A percentile compares a stretch with the other conserved stretches of the same genome.
These are phyloP conservation scores for Drosophila miranda DNA, from an alignment of 1,140 invertebrate genomes.

Conservation along the genomic window DNA sequence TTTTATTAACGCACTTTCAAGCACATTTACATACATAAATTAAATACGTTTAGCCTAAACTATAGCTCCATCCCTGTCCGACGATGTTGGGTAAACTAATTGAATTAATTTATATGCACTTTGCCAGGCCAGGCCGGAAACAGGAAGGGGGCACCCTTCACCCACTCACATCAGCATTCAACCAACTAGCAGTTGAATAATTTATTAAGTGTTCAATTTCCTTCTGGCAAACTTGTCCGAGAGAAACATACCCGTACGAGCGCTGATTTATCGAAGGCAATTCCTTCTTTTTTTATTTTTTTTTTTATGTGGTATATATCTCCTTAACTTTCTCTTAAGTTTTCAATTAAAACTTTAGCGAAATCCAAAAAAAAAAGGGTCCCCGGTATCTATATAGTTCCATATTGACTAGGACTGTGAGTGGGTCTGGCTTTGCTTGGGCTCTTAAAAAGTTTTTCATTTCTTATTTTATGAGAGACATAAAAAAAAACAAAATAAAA, in stretches of 20 bases:
- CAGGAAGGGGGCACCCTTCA: not conserved
- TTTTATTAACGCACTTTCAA: constrained; percentile 57
- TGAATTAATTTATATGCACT: constrained; percentile 3
- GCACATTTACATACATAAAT: constrained; percentile 51
- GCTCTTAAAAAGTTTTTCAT: constrained; percentile 37
- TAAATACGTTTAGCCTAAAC: constrained; percentile 27
- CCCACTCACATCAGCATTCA: not conserved
- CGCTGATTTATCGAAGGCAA: not conserved
- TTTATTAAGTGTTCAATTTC: not conserved
- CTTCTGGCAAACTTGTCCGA: not conserved
- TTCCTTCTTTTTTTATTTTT: not conserved
- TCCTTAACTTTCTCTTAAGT: not conserved
- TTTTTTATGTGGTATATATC: not conserved
- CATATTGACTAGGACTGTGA: constrained; percentile 4
- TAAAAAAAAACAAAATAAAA: too few species aligned
- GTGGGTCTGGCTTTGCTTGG: not conserved
- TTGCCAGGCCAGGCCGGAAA: not conserved
- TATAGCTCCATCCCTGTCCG: constrained; percentile 20
- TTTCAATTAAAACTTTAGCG: constrained; percentile 35
- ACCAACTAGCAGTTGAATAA: constrained; percentile 1
- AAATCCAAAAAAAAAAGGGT: not conserved
- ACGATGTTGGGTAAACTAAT: constrained; percentile 20
- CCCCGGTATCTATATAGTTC: constrained; percentile 19
- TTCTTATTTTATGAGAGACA: constrained; percentile 22
- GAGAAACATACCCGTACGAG: not conserved